Evolutionary conservation across 2,888 invertebrate species (phyloP).

Genomic region (Dugesia japonica): DNA sequence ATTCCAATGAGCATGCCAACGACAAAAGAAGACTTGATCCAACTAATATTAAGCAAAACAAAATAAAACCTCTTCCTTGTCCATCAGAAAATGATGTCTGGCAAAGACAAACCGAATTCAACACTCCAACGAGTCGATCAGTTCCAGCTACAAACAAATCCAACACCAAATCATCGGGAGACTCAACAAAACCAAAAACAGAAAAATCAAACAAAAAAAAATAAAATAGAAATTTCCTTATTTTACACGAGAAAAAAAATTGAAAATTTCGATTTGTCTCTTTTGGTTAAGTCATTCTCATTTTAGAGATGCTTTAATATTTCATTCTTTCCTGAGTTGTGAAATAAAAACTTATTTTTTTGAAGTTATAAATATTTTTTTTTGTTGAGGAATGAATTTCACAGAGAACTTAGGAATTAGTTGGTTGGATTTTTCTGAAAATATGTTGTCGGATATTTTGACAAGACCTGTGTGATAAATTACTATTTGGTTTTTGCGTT

Average conservation of each 20-base stretch:
- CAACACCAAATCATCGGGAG: background rate
- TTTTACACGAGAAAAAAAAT: background rate
- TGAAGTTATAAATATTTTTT: background rate
- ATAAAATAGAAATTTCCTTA: background rate
- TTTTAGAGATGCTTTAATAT: constrained; percentile 9
- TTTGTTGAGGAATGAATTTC: background rate
- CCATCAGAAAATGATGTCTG: constrained; percentile 25
- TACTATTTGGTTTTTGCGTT: background rate
- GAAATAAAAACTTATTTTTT: too few species aligned
- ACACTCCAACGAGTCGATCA: constrained; percentile 12
- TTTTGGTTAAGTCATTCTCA: background rate
- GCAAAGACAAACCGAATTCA: constrained; percentile 27
- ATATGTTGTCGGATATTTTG: background rate
- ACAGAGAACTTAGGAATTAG: background rate
- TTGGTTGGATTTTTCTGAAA: background rate
- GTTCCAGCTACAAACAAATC: background rate
- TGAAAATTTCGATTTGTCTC: background rate
- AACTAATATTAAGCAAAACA: background rate
- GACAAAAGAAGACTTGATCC: background rate
- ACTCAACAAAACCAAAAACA: background rate
- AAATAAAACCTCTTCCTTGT: background rate
- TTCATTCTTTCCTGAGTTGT: constrained; percentile 7
- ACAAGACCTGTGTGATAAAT: background rate
- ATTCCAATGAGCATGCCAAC: background rate
- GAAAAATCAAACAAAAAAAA: constrained; percentile 10